Evolutionary conservation across 2,888 invertebrate genomes (phyloP), one percentile per base, ranked within the genome.

Genomic region (Notodonta ziczac): DNA sequence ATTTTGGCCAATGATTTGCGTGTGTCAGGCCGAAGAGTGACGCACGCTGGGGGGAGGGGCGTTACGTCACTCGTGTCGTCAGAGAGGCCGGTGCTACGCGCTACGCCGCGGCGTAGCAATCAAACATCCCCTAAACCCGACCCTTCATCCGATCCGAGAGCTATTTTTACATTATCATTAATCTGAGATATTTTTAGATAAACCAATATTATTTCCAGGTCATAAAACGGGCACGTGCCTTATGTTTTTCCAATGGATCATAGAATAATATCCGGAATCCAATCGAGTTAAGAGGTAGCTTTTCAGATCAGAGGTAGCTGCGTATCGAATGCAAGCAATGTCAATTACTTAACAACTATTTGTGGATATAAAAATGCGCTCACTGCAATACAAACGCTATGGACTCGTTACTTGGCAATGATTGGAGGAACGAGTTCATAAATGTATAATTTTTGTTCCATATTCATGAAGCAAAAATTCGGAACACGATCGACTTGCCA

Each of bases 1-100:
- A 86, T 89, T 89, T 89, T 86, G 79, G 82, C 81, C 77, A 84
- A 84, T 85, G 81, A 86, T 87, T 87, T 83, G 82, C 83, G 80
- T 83, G 81, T 76, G 79, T 80, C 71, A 68, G 65, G 71, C 63
- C 68, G 73, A 63, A 59, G 70, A 70, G 78, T 83, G 86, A 85
- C 83, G 84, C 83, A 83, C 85, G 79, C 72, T 76, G 72, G 76
- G 80, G 78, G 83, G 86, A 83, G 86, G 86, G 79, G 85, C 70
- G 83, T 90, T 84, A 89, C 91, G 89, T 91, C 91, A 91, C 83
- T 67, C 66, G 81, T 87, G 82, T 86, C 86, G 88, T 87, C 88
- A 85, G 61, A 69, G 70, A 74, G 76, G 75, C 73, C 73, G 65
- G 42, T 63, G 72, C 76, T 81, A 78, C 76, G 76, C 60, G 77